Base-by-base conservation (phyloP, 2,113 vertebrate species). In the Pachyramphus minor region DNA sequence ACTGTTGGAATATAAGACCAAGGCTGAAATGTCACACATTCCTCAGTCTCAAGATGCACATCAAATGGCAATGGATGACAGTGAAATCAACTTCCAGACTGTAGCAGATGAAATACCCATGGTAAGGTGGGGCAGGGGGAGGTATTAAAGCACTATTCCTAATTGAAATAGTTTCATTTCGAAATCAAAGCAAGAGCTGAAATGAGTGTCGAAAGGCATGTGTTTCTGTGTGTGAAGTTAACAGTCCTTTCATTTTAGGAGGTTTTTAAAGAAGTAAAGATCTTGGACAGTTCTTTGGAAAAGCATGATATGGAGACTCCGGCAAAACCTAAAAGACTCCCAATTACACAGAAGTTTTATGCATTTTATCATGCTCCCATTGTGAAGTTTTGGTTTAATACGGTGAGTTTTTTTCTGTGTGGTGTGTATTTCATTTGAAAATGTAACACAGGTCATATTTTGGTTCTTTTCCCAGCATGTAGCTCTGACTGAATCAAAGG, bases 21-120 rank as follows among this genome's bases (percentile, higher is more conserved):
- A 99, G 94, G 99, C 99, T 25, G 99, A 99, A 98, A 99, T 99
- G 99, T 99, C 99, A 59, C 99, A 99, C 89, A 99, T 99, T 95
- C 99, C 99, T 82, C 99, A 99, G 95, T 99, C 98, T 94, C 99
- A 99, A 95, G 99, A 99, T 84, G 99, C 99, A 52, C 99, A 99
- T 97, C 99, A 99, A 91, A 99, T 99, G 98, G 98, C 99, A 76
- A 99, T 99, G 99, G 99, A 99, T 96, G 99, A 99, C 94, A 99
- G 99, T n/a, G 99, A 99, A 76, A 98, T 99, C 98, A 99, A 99
- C 97, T 99, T 99, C 94, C 99, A 99, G 94, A 98, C 98, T 75
- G 94, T 97, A 39, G 84, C 97, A 45, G 99, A 99, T 85, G 99
- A 99, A 85, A 99, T 99, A 88, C 99, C 98, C 31, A 99, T 99